Evolutionary conservation across 1,140 invertebrate genomes (phyloP), one percentile per base, ranked within the genome.

Genomic region (Vanessa atalanta): DNA sequence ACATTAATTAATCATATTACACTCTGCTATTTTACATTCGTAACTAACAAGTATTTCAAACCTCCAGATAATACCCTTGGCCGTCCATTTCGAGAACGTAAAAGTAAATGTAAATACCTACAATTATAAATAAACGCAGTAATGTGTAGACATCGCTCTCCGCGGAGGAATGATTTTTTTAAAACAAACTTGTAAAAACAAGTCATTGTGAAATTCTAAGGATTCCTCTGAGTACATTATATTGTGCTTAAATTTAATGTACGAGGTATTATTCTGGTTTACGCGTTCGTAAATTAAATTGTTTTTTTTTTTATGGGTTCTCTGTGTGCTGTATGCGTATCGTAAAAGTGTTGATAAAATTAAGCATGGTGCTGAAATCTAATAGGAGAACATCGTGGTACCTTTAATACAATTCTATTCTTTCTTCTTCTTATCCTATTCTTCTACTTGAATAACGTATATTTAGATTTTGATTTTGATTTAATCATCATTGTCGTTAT

Each of bases 271-370:
- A n/a, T 20, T 53, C 15, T 15, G 14, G n/a, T 53, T 53, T n/a
- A 50, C 15, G n/a, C 50, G 50, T 16, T 53, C 14, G n/a, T n/a
- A n/a, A 53, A 53, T 53, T 50, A n/a, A 53, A 53, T 53, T 53
- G n/a, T 1, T 8, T 20, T 53, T 53, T 7, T 15, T 16, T 16
- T 8, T 2, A 6, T 16, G 50, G 50, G 5, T n/a, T 53, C 8
- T 53, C 3, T 16, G 2, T 14, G 50, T 4, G 1, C 50, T 51
- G 26, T 51, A 11, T 31, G 26, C n/a, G n/a, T 51, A n/a, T 15
- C 50, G 6, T 51, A 3, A 51, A 11, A 15, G 14, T 51, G 14
- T 15, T 51, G 20, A 31, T 31, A 31, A 31, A 31, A 2, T 31
- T 31, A 20, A 20, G 20, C 20, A 20, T 0, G 0, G 20, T 20